Evolutionary conservation across 2,797 vertebrate genomes (phyloP).

Genomic region (Spheniscus humboldti): DNA sequence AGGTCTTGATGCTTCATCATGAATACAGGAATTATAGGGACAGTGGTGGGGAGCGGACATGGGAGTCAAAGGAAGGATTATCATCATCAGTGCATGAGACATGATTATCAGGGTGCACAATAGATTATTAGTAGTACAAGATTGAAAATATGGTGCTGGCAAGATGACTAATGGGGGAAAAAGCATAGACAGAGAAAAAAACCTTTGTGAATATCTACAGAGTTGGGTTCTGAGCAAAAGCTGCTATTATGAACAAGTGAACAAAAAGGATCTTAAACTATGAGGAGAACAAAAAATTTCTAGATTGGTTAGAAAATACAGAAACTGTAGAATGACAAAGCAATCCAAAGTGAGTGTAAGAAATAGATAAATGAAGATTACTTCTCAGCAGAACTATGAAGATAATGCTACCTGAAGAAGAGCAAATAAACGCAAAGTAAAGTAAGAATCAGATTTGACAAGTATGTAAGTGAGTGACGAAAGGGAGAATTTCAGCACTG

Average conservation of each 20-base stretch:
- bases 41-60: neutral
- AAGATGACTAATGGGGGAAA: neutral
- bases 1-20: neutral
- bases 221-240: neutral
- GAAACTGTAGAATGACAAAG: neutral
- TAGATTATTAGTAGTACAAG: neutral
- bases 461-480: neutral
- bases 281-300: neutral
- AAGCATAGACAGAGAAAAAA: neutral
- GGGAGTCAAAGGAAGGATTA: neutral
- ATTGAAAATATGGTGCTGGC: neutral
- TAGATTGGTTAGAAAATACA: neutral
- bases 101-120: neutral
- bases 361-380: neutral
- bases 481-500: neutral
- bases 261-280: neutral
- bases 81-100: neutral
- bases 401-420: neutral
- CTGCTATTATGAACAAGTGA: neutral
- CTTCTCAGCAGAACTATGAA: neutral
- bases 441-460: neutral
- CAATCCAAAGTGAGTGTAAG: neutral
- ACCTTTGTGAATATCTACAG: neutral
- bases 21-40: neutral
- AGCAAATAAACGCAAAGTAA: neutral